Conservation (phyloP, 2,113 vertebrate genomes). For the Genyomyrus donnyi region DNA sequence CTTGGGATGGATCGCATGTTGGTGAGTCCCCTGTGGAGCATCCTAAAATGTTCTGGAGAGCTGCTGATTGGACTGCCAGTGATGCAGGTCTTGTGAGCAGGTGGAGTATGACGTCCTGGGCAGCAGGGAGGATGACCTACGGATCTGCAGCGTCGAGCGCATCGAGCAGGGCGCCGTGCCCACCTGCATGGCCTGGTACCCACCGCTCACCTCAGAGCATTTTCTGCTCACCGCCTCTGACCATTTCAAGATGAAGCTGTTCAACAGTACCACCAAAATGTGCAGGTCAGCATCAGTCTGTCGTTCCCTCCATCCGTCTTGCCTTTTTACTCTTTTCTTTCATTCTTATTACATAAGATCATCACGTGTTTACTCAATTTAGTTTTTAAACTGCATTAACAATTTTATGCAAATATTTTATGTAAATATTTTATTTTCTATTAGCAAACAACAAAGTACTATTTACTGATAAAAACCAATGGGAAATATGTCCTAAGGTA, state of each 20-base stretch:
- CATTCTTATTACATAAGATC: background rate
- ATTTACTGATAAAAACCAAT: background rate
- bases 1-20: conserved; percentile 75
- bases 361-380: background rate
- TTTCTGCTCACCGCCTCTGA: conserved; percentile 76
- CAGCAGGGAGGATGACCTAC: conserved; percentile 58
- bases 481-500: background rate
- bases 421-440: background rate
- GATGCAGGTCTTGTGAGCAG: conserved; percentile 45
- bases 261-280: conserved; percentile 76
- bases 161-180: conserved; percentile 74
- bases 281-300: conserved; percentile 71
- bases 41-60: background rate
- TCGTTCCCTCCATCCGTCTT: background rate
- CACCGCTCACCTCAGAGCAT: conserved; percentile 68
- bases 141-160: conserved; percentile 58
- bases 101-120: conserved; percentile 79
- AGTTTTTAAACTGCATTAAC: background rate
- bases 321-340: background rate
- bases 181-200: conserved; percentile 81
- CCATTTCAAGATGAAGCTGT: conserved; percentile 84
- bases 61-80: background rate
- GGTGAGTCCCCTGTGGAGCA: conserved; percentile 48
- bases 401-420: background rate
- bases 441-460: background rate